Conservation (phyloP, 2,888 invertebrate species). For the Athrips mouffetella region DNA sequence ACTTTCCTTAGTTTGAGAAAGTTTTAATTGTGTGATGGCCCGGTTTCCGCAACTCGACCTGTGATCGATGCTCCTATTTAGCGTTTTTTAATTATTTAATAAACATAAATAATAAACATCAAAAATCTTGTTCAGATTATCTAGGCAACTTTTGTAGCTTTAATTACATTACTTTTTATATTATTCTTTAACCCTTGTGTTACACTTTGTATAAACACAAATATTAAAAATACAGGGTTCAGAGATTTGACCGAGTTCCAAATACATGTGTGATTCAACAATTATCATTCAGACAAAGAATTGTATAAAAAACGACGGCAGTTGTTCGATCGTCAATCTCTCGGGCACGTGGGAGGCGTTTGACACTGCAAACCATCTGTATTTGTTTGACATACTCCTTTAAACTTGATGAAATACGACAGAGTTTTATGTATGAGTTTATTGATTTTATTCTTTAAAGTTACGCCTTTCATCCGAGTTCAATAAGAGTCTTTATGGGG, state of each 20-base stretch:
- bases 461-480: slow-evolving; percentile 28
- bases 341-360: slow-evolving; percentile 44
- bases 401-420: slow-evolving; percentile 27
- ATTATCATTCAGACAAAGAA: slow-evolving; percentile 40
- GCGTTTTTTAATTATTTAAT: too few relatives aligned
- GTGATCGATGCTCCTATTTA: too few relatives aligned
- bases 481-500: slow-evolving; percentile 26
- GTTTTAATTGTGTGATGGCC: too few relatives aligned
- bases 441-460: slow-evolving; percentile 27
- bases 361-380: slow-evolving; percentile 42
- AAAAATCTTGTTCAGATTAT: too few relatives aligned
- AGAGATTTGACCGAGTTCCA: slow-evolving; percentile 45
- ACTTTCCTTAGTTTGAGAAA: too few relatives aligned
- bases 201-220: too few relatives aligned
- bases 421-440: slow-evolving; percentile 27
- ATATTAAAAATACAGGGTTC: slow-evolving; percentile 1
- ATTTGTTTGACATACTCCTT: slow-evolving; percentile 40
- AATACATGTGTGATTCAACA: slow-evolving; percentile 47
- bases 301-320: slow-evolving; percentile 35
- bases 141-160: too few relatives aligned
- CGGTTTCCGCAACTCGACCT: too few relatives aligned
- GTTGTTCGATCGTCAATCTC: slow-evolving; percentile 48
- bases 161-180: too few relatives aligned
- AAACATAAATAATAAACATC: too few relatives aligned
- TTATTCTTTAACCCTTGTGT: too few relatives aligned